Conservation (phyloP, 2,113 vertebrate genomes). For the Himantopus leucocephalus region DNA sequence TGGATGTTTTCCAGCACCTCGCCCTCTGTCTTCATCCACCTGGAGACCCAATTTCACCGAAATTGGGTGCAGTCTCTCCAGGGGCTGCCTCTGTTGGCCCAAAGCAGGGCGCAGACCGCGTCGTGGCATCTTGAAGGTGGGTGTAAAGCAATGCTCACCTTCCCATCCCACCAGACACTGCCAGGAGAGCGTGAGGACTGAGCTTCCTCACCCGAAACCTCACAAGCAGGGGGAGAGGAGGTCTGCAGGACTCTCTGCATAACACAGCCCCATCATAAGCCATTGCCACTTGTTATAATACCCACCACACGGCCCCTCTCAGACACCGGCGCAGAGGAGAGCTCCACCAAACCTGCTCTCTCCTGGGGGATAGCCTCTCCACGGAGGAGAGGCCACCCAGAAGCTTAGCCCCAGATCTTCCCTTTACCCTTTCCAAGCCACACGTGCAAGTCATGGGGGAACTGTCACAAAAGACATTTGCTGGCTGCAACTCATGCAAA, state of each 20-base stretch:
- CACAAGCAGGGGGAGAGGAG: not conserved
- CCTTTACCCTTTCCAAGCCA: not conserved
- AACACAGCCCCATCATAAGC: not conserved
- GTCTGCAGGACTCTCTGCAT: not conserved
- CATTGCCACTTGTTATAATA: rapidly evolving
- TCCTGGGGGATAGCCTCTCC: not conserved
- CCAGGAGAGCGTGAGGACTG: not conserved
- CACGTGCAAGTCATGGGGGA: not conserved
- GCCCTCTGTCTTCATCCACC: not conserved
- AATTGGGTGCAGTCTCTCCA: not conserved
- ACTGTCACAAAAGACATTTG: not conserved
- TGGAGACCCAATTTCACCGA: not conserved
- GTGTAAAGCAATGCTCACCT: not conserved
- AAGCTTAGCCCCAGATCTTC: not conserved
- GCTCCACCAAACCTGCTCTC: not conserved
- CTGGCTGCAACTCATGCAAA: not conserved
- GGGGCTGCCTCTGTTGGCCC: not conserved
- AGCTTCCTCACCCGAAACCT: not conserved
- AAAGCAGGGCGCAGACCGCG: not conserved
- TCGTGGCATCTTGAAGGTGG: not conserved
- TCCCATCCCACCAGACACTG: not conserved
- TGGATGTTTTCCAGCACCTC: not conserved
- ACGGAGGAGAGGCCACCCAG: not conserved
- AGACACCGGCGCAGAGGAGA: not conserved
- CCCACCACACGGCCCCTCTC: not conserved